A percentile compares a stretch with the other conserved stretches of the same genome.
Evolutionary conservation across 2,797 vertebrate species (phyloP).

Genomic region (Catharus ustulatus): DNA sequence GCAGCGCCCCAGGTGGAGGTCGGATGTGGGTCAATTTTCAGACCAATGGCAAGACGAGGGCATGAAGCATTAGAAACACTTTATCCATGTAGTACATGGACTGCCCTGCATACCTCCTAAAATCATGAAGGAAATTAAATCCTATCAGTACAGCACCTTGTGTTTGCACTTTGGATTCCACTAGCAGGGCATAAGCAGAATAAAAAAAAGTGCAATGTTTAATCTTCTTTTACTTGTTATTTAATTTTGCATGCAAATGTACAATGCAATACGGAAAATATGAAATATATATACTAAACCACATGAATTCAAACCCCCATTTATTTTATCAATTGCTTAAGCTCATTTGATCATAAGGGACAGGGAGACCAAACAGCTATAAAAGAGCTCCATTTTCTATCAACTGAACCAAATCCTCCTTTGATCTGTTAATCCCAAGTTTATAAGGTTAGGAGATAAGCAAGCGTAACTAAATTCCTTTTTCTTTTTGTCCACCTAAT

Average conservation of each 20-base stretch:
- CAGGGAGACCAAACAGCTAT: slow-evolving; percentile 76
- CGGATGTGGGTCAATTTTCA: background rate
- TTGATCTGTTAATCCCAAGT: slow-evolving; percentile 98
- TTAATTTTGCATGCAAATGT: slow-evolving; percentile 53
- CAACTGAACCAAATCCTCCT: slow-evolving; percentile 91
- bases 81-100: background rate
- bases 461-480: slow-evolving; percentile 91
- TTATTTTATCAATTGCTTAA: slow-evolving; percentile 76
- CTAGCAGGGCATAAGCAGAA: background rate
- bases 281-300: slow-evolving; percentile 63
- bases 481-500: slow-evolving; percentile 89
- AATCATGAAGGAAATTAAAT: background rate
- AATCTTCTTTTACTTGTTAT: slow-evolving; percentile 63
- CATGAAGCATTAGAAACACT: background rate
- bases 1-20: background rate
- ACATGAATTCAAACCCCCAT: slow-evolving; percentile 66
- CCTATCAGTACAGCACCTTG: background rate
- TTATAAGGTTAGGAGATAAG: slow-evolving; percentile 98
- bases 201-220: slow-evolving; percentile 63
- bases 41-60: background rate
- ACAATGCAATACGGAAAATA: slow-evolving; percentile 21
- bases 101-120: background rate
- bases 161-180: background rate
- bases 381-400: slow-evolving; percentile 89
- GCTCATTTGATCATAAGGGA: slow-evolving; percentile 78